Evolutionary conservation across 2,113 vertebrate genomes (phyloP).

Genomic region (Percopsis transmontana): DNA sequence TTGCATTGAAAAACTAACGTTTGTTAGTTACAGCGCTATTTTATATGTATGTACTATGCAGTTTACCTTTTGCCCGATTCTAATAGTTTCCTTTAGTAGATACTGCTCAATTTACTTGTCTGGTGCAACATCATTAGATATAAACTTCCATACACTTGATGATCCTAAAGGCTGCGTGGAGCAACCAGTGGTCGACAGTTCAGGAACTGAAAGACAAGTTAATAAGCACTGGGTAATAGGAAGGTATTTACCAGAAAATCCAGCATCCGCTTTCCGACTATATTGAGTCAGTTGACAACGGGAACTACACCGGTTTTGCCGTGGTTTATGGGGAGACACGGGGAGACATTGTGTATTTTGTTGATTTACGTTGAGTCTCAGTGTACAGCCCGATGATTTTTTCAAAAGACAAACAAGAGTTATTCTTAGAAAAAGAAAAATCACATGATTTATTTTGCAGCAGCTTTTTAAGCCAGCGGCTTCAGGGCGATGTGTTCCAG

Average conservation of each 20-base stretch:
- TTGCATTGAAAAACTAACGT: background rate
- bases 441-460: conserved; percentile 45
- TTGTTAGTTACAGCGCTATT: background rate
- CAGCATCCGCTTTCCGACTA: no score
- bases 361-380: background rate
- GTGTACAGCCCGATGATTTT: conserved; percentile 1
- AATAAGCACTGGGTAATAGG: no score
- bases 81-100: background rate
- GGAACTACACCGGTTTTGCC: no score
- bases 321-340: no score
- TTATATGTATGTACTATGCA: background rate
- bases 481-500: conserved; percentile 17
- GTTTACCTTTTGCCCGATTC: background rate
- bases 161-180: background rate
- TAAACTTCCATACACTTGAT: background rate
- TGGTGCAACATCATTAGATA: background rate
- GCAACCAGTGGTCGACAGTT: no score
- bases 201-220: no score
- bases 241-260: no score
- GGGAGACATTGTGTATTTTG: no score
- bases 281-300: no score
- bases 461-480: conserved; percentile 27
- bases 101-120: background rate
- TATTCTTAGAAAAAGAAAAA: conserved; percentile 25
- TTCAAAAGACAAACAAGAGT: conserved; percentile 13